These are phyloP conservation scores for Xanthia togata DNA, from an alignment of 2,888 invertebrate species.

Conservation along the genomic window DNA sequence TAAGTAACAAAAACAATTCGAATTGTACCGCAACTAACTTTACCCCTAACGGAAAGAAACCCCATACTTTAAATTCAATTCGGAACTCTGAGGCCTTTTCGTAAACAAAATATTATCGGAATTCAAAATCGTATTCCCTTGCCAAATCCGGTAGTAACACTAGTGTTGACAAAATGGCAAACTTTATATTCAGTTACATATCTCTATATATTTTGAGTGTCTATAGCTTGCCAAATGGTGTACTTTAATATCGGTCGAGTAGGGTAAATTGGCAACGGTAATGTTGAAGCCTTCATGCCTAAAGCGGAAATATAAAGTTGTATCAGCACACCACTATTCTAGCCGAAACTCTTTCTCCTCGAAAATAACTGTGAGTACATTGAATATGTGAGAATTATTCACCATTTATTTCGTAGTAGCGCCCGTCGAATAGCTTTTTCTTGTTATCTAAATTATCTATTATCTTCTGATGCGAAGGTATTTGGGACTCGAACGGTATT, in stretches of 20 bases:
- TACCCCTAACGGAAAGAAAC: slow-evolving; percentile 68
- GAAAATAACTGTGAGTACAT: slow-evolving; percentile 55
- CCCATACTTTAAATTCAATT: slow-evolving; percentile 78
- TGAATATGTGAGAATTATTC: slow-evolving; percentile 78
- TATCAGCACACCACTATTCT: slow-evolving; percentile 55
- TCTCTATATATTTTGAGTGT: slow-evolving; percentile 75
- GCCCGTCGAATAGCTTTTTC: slow-evolving; percentile 78
- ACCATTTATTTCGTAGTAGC: slow-evolving; percentile 77
- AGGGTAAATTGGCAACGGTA: slow-evolving; percentile 79
- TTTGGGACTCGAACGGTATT: slow-evolving; percentile 71
- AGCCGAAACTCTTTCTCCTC: slow-evolving; percentile 40
- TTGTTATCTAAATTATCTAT: slow-evolving; percentile 86
- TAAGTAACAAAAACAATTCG: slow-evolving; percentile 70
- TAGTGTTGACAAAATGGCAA: slow-evolving; percentile 75
- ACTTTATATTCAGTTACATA: slow-evolving; percentile 77
- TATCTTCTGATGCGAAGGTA: slow-evolving; percentile 74
- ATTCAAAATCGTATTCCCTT: slow-evolving; percentile 77
- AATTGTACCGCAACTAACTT: slow-evolving; percentile 72
- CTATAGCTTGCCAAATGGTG: slow-evolving; percentile 85
- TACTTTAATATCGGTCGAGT: slow-evolving; percentile 83
- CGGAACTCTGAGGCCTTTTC: slow-evolving; percentile 72
- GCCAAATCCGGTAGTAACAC: slow-evolving; percentile 74
- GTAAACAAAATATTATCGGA: slow-evolving; percentile 77
- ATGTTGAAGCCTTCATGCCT: slow-evolving; percentile 70
- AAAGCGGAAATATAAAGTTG: slow-evolving; percentile 78